These are phyloP conservation scores for Plemyria rubiginata DNA, from an alignment of 2,888 invertebrate species.

Conservation along the genomic window DNA sequence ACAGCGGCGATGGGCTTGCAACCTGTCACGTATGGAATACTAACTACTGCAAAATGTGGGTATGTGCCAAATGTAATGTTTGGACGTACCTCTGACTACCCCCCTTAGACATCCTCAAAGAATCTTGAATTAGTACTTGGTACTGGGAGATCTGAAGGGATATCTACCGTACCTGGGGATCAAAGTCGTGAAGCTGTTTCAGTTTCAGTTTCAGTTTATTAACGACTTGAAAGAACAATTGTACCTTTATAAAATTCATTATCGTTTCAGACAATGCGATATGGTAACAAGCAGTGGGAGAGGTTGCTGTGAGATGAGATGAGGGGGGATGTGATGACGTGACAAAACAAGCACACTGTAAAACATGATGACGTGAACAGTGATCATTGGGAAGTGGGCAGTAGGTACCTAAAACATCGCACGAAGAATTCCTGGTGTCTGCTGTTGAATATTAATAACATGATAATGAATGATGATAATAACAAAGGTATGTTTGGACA, in stretches of 20 bases:
- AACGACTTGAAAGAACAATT: conserved; percentile 15
- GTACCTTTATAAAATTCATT: conserved; percentile 10
- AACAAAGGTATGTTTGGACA: conserved; percentile 14
- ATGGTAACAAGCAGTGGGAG: conserved; percentile 15
- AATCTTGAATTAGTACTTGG: too few relatives aligned
- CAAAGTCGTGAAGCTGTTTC: too few relatives aligned
- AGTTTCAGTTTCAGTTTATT: too few relatives aligned
- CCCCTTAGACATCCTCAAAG: too few relatives aligned
- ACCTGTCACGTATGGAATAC: too few relatives aligned
- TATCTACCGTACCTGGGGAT: too few relatives aligned
- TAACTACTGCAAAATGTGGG: too few relatives aligned
- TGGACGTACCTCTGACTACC: too few relatives aligned
- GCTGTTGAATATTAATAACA: conserved; percentile 35
- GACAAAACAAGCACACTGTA: conserved; percentile 21
- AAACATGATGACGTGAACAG: conserved; percentile 24
- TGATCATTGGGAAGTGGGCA: conserved; percentile 21
- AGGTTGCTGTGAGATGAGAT: conserved; percentile 3
- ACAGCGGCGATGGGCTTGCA: too few relatives aligned
- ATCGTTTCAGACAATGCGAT: conserved; percentile 17
- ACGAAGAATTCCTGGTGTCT: conserved; percentile 38
- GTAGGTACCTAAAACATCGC: conserved; percentile 39
- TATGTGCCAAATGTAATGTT: too few relatives aligned
- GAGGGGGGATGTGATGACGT: conserved; percentile 22
- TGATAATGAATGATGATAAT: conserved; percentile 21
- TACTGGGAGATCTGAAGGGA: too few relatives aligned